A percentile compares a stretch with the other conserved stretches of the same genome.
phyloP scores from a whole-genome alignment of 2,113 vertebrate species.

The Tragelaphus strepsiceros region DNA sequence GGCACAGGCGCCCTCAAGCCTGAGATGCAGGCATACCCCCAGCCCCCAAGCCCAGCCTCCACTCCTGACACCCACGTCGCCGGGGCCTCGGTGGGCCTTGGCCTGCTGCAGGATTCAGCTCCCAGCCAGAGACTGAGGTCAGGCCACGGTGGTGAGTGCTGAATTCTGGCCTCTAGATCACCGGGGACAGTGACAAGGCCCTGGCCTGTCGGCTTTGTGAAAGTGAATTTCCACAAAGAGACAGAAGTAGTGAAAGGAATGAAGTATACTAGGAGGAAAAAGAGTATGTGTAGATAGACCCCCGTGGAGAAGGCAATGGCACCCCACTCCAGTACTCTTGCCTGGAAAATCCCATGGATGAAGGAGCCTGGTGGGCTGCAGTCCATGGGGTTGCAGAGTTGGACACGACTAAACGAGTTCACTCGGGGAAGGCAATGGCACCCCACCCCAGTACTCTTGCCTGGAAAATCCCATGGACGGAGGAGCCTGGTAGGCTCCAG shows the following conservation, averaged over 20 bases:
- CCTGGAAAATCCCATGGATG: neutral
- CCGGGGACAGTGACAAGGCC: neutral
- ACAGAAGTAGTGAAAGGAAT: neutral
- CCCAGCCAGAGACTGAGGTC: neutral
- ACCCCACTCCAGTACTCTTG: neutral
- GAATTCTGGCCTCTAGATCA: neutral
- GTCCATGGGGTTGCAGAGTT: too few relatives aligned
- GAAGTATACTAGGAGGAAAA: neutral
- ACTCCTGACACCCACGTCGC: accelerated
- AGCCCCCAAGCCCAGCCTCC: neutral
- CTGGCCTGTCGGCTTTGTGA: neutral
- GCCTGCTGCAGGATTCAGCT: neutral
- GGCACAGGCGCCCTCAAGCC: neutral
- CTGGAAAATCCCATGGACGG: too few relatives aligned
- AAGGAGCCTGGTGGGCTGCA: neutral
- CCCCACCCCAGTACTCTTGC: too few relatives aligned
- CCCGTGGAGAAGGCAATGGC: accelerated
- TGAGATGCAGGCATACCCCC: neutral
- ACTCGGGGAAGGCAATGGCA: too few relatives aligned
- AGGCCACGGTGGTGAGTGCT: accelerated
- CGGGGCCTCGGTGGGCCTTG: neutral
- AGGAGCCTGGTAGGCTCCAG: too few relatives aligned
- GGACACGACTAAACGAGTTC: neutral
- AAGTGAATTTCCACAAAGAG: neutral
- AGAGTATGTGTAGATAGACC: neutral